Percentiles rank a stretch among this genome's conserved stretches.
Evolutionary conservation across 2,888 invertebrate species (phyloP).

Genomic region (Eristalis tenax): DNA sequence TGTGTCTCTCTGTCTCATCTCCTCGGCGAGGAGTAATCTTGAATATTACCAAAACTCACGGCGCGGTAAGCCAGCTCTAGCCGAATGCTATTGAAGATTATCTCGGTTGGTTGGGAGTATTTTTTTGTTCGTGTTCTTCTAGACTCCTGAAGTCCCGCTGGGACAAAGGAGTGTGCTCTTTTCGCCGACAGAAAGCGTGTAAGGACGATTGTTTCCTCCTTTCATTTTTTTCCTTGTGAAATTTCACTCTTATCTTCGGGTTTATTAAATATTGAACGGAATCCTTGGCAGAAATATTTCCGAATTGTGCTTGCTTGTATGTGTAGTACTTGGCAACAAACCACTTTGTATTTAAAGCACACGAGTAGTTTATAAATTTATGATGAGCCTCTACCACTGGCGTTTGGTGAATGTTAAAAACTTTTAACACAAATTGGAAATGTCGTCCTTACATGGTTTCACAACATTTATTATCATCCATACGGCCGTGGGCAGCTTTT

Average conservation of each 20-base stretch:
- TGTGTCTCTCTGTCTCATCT: slow-evolving; percentile 33
- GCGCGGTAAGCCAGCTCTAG: slow-evolving; percentile 27
- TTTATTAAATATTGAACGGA: slow-evolving; percentile 70
- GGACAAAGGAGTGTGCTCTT: slow-evolving; percentile 40
- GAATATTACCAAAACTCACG: slow-evolving; percentile 53
- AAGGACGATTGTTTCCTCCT: slow-evolving; percentile 51
- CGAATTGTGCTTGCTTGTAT: slow-evolving; percentile 30
- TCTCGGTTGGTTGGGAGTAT: slow-evolving; percentile 59
- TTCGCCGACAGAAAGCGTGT: slow-evolving; percentile 41
- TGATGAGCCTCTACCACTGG: slow-evolving; percentile 47
- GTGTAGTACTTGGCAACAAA: slow-evolving; percentile 49
- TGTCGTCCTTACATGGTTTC: slow-evolving; percentile 68
- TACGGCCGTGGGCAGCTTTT: background rate
- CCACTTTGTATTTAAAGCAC: slow-evolving; percentile 71
- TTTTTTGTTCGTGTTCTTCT: slow-evolving; percentile 20
- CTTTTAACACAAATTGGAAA: slow-evolving; percentile 71
- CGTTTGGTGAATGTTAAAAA: slow-evolving; percentile 49
- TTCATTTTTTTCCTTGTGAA: slow-evolving; percentile 2
- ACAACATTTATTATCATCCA: slow-evolving; percentile 15
- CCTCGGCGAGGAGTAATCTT: slow-evolving; percentile 63
- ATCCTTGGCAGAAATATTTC: slow-evolving; percentile 70
- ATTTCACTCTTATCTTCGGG: slow-evolving; percentile 20
- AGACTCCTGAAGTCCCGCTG: slow-evolving; percentile 42
- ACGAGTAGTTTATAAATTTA: slow-evolving; percentile 68
- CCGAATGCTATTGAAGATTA: slow-evolving; percentile 66